Evolutionary conservation across 2,113 vertebrate species (phyloP), one percentile per base, ranked within the genome.

Genomic region (Dasyprocta punctata): DNA sequence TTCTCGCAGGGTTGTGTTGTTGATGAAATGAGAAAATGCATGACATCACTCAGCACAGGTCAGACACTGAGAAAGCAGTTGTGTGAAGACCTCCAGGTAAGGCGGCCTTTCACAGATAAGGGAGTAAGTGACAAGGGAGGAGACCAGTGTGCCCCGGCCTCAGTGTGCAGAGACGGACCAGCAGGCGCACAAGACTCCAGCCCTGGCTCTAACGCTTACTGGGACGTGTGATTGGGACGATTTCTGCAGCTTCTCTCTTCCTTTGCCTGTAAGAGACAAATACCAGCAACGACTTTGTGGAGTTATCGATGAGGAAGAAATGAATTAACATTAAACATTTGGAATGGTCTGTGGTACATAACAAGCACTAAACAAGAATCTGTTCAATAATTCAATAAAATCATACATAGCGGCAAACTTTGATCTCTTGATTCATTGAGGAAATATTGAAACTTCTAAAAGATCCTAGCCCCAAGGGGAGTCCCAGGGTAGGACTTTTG

Each of bases 361-460:
- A 5, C 38, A 54, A 86, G 24, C 26, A n/a, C 17, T 88, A 38
- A 44, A 56, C 22, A 86, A 78, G 41, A 58, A 78, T 63, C 26
- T 38, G 0, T 84, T 86, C 83, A 71, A 63, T 83, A 90, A 65
- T 80, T 90, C 14, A 67, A 47, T 90, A 90, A 94, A 90, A 87
- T 47, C 9, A 44, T 19, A 17, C 14, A 67, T n/a, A 80, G 19
- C n/a, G 14, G 28, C 11, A 89, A 88, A 60, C 11, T 28, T 52
- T 20, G 3, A 44, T 77, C 36, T 80, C 83, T 90, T 85, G 49
- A 77, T 93, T 88, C 20, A 82, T 58, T 84, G 30, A 41, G 8
- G 19, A 90, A 61, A 81, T 67, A 88, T 5, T 30, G n/a, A 90
- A 94, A 84, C 14, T 84, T 84, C 71, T 52, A 36, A 28, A 49